A percentile compares a stretch with the other conserved stretches of the same genome.
phyloP scores from a whole-genome alignment of 2,888 invertebrate genomes.

The Tolmerus cingulatus region DNA sequence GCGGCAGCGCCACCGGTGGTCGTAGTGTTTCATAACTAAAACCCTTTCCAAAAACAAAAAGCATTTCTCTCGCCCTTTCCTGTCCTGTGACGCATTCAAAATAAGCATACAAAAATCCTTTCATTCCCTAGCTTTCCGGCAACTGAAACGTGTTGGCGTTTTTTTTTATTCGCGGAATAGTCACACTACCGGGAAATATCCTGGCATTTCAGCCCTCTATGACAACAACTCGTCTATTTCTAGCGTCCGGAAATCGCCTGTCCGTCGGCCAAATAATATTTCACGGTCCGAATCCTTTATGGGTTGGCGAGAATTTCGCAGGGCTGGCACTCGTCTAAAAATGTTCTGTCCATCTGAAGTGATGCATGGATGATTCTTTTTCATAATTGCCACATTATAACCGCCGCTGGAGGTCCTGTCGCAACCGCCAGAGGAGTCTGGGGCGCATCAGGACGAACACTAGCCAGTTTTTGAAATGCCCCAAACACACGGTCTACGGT shows the following conservation, averaged over 20 bases:
- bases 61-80: background rate
- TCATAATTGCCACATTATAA: conserved; percentile 1
- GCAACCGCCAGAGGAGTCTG: background rate
- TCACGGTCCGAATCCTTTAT: conserved; percentile 5
- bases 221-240: background rate
- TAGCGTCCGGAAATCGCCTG: background rate
- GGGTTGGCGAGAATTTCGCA: background rate
- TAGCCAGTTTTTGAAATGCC: background rate
- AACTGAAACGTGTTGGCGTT: conserved; percentile 22
- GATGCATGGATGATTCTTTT: conserved; percentile 16
- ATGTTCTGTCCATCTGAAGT: conserved; percentile 22
- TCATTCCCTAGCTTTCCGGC: background rate
- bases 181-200: background rate
- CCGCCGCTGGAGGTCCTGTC: background rate
- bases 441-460: background rate
- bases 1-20: background rate
- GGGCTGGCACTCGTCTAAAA: background rate
- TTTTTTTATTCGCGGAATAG: conserved; percentile 17
- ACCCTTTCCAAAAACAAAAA: background rate
- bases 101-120: background rate
- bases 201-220: background rate
- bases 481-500: background rate
- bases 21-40: conserved; percentile 5
- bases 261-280: conserved; percentile 15
- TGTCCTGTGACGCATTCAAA: background rate